phyloP scores from a whole-genome alignment of 1,140 invertebrate genomes.

The Psilanteris sp. region DNA sequence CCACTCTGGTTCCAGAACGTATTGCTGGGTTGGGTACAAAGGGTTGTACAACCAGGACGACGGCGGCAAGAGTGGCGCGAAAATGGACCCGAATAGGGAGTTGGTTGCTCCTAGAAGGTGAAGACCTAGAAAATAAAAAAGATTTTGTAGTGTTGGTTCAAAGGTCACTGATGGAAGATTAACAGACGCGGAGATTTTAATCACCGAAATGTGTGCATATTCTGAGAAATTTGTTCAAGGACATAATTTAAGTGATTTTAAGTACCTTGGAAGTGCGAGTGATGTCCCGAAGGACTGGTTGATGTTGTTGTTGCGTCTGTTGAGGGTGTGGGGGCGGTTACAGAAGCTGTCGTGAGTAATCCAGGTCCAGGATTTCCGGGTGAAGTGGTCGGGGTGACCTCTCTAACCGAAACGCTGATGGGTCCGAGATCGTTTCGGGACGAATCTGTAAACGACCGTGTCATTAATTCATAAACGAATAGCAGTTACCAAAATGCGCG shows the following conservation, averaged over 20 bases:
- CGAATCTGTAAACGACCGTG: no score
- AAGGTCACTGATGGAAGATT: no score
- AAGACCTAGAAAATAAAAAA: slow-evolving; percentile 70
- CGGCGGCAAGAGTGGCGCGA: slow-evolving; percentile 75
- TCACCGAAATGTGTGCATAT: no score
- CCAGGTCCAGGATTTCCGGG: slow-evolving; percentile 75
- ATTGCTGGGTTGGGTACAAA: slow-evolving; percentile 76
- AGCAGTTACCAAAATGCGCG: no score
- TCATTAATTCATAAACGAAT: no score
- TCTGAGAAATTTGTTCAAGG: no score
- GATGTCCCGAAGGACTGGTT: slow-evolving; percentile 73
- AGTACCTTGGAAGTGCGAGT: slow-evolving; percentile 78
- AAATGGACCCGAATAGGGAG: slow-evolving; percentile 77
- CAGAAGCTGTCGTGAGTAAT: slow-evolving; percentile 74
- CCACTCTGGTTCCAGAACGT: slow-evolving; percentile 77
- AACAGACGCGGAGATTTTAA: no score
- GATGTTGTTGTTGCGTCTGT: slow-evolving; percentile 70
- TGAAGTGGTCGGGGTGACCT: slow-evolving; percentile 71
- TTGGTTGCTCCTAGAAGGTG: slow-evolving; percentile 75
- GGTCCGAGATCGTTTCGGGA: slow-evolving; percentile 74
- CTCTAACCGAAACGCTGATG: slow-evolving; percentile 75
- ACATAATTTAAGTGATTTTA: no score
- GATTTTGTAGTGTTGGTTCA: no score
- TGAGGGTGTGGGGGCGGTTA: slow-evolving; percentile 72
- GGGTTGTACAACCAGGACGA: slow-evolving; percentile 78